Conservation (phyloP, 2,113 vertebrate genomes). For the Gasterosteus nipponicus region DNA sequence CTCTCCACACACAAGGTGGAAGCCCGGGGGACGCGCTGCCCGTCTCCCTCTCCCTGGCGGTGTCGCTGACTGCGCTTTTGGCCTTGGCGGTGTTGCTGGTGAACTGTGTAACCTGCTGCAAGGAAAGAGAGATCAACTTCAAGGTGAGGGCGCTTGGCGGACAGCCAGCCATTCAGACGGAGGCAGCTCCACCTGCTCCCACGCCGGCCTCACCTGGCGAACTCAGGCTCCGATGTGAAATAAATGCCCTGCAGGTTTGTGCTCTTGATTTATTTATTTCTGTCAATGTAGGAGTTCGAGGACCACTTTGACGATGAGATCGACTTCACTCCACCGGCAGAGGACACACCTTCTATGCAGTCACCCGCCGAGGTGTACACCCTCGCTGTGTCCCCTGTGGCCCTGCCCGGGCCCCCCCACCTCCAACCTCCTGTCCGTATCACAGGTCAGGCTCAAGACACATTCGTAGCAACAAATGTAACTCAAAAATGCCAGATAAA, state of each 20-base stretch:
- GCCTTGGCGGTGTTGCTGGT: conserved; percentile 85
- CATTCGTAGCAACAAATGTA: neutral
- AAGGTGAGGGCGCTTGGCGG: conserved; percentile 84
- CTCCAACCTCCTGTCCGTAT: conserved; percentile 82
- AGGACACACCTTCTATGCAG: conserved; percentile 96
- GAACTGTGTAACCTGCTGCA: conserved; percentile 96
- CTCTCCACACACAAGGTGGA: conserved; percentile 58
- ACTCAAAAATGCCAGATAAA: neutral
- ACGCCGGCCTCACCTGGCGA: conserved; percentile 4
- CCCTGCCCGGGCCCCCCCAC: conserved; percentile 89
- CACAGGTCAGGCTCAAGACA: conserved; percentile 80
- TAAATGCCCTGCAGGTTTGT: neutral
- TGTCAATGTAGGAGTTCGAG: conserved; percentile 90
- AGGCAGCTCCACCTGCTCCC: neutral
- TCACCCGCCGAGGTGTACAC: conserved; percentile 96
- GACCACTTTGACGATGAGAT: conserved; percentile 98
- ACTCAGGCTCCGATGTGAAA: neutral
- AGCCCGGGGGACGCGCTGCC: conserved; percentile 35
- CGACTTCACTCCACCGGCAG: conserved; percentile 97
- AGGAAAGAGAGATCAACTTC: conserved; percentile 95
- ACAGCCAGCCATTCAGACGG: conserved; percentile 18
- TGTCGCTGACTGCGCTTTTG: conserved; percentile 86
- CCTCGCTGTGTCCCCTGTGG: conserved; percentile 89
- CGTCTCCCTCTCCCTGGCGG: conserved; percentile 79
- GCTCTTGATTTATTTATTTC: neutral